Percentiles rank a stretch among this genome's conserved stretches.
Evolutionary conservation across 2,888 invertebrate species (phyloP).

Genomic region (Apodemia mormo): DNA sequence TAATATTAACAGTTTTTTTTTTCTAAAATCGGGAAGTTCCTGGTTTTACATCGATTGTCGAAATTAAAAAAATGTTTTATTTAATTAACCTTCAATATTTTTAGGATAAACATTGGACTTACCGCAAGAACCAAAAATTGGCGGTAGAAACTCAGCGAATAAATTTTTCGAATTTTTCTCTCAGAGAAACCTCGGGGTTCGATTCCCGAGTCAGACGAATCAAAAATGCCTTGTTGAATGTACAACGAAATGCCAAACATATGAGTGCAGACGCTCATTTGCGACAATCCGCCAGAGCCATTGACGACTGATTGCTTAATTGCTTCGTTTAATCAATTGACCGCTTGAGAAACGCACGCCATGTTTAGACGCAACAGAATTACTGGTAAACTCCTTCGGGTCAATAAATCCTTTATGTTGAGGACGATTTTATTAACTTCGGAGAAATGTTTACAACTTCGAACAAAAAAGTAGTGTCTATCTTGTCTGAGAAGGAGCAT

Average conservation of each 20-base stretch:
- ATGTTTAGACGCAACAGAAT: conserved; percentile 53
- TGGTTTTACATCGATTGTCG: too few species aligned
- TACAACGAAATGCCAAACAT: conserved; percentile 34
- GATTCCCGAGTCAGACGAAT: too few species aligned
- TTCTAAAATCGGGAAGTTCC: too few species aligned
- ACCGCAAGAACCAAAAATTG: too few species aligned
- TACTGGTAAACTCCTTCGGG: conserved; percentile 59
- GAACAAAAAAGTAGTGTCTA: neutral
- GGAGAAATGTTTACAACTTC: conserved; percentile 17
- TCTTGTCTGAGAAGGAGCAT: neutral
- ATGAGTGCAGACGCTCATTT: conserved; percentile 64
- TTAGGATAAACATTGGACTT: too few species aligned
- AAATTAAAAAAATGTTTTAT: too few species aligned
- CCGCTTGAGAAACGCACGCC: conserved; percentile 68
- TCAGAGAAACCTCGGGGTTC: too few species aligned
- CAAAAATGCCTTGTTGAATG: too few species aligned
- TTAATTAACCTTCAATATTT: too few species aligned
- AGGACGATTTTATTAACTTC: conserved; percentile 60
- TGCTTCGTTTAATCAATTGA: conserved; percentile 82
- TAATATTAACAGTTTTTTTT: too few species aligned
- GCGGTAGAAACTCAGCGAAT: too few species aligned
- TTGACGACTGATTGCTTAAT: conserved; percentile 79
- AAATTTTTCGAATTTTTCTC: too few species aligned
- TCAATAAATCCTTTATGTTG: conserved; percentile 70
- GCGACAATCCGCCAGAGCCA: conserved; percentile 67